Evolutionary conservation across 35 echinoderm and acorn worm genomes (phyloP).

Genomic region (Diadema setosum): DNA sequence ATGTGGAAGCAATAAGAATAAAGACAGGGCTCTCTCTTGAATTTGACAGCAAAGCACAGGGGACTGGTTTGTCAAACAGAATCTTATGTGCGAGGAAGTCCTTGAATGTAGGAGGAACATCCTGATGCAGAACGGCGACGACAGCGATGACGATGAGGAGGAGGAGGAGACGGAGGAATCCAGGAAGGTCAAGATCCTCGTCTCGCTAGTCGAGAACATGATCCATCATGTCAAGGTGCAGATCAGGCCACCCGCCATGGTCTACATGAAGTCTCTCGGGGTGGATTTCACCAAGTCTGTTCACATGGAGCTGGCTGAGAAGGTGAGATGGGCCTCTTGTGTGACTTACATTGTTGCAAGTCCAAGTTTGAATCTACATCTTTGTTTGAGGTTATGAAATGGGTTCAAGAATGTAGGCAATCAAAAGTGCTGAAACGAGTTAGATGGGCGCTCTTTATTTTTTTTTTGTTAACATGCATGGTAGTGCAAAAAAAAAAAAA

Average conservation of each 20-base stretch:
- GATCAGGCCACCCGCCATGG: background rate
- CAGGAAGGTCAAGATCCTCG: background rate
- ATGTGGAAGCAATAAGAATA: too few relatives aligned
- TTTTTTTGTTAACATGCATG: too few relatives aligned
- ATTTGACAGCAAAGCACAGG: background rate
- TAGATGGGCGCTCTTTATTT: too few relatives aligned
- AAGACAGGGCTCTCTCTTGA: too few relatives aligned
- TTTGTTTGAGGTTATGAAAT: too few relatives aligned
- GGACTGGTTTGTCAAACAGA: background rate
- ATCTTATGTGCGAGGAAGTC: background rate
- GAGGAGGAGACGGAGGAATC: background rate
- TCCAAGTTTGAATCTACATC: too few relatives aligned
- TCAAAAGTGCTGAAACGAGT: too few relatives aligned
- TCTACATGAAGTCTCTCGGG: background rate
- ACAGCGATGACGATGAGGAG: background rate
- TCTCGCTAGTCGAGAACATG: conserved; percentile 4
- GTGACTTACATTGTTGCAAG: too few relatives aligned
- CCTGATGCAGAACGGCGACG: background rate
- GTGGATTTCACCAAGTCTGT: background rate
- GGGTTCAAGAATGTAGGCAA: too few relatives aligned
- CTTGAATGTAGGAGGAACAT: background rate
- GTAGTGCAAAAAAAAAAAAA: too few relatives aligned
- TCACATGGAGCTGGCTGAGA: background rate
- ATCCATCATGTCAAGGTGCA: conserved; percentile 10
- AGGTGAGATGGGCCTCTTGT: background rate